Base-by-base conservation (phyloP, 2,113 vertebrate genomes). In the Uropsilus gracilis region DNA sequence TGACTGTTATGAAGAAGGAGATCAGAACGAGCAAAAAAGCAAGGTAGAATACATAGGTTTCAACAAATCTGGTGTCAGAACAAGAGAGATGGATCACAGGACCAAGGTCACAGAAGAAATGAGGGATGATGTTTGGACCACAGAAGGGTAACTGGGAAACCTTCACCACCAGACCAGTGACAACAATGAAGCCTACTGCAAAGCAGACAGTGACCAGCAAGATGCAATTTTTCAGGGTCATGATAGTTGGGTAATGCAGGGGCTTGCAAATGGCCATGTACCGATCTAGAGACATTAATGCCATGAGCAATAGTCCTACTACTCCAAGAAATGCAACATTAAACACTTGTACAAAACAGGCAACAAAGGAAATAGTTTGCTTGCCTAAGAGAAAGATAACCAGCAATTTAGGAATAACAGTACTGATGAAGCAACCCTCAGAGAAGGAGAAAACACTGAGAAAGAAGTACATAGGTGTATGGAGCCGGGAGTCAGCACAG, bases 221-320 rank as follows among this genome's bases (percentile, higher is more conserved):
- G 80, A 57, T 46, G 50, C 83, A 94, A 2, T 57, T 14, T 57
- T n/a, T 82, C 4, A 6, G 72, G 76, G 34, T 87, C 73, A 94
- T 89, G 55, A 95, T 55, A 53, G n/a, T n/a, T 0, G 20, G 11
- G n/a, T 95, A 94, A 57, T 59, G 57, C 20, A 92, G 63, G 53
- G 93, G 95, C 18, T 30, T 96, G 50, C 71, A 94, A 30, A 94
- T 94, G 59, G 89, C 95, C 57, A 85, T 2, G 6, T 26, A 89
- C 11, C 2, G 22, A 53, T 96, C 91, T 26, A 94, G 0, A 7
- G 94, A 90, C 22, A 88, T 69, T n/a, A 85, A 57, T 30, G 89
- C 64, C 13, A 90, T 64, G 26, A 92, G 57, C 8, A 90, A 1
- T 17, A 90, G 85, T 17, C 4, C n/a, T 8, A 59, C 13, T 17